phyloP scores from a whole-genome alignment of 2,888 invertebrate species.

The Ichneumoninae sp. region DNA sequence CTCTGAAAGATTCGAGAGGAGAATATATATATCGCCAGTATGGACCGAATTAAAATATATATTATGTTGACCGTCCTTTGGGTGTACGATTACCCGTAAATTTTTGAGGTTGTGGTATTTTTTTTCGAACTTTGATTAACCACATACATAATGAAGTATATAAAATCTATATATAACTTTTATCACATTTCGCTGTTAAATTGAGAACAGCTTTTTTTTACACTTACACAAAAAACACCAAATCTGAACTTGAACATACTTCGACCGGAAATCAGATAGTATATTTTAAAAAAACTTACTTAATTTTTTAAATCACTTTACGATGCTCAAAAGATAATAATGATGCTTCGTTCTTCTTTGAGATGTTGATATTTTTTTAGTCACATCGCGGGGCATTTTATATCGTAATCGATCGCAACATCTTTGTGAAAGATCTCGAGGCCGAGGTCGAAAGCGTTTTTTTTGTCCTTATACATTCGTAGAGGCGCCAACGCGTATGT shows the following conservation, averaged over 20 bases:
- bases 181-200: too few relatives aligned
- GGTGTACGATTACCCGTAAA: conserved; percentile 1
- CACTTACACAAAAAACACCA: too few relatives aligned
- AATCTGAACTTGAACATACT: too few relatives aligned
- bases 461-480: neutral
- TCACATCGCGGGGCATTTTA: neutral
- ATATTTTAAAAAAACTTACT: neutral
- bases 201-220: too few relatives aligned
- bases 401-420: neutral
- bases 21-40: neutral
- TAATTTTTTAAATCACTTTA: neutral
- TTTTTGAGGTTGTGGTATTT: neutral
- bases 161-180: too few relatives aligned
- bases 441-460: conserved; percentile 5
- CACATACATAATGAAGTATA: too few relatives aligned
- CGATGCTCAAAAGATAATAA: neutral
- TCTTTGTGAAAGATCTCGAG: neutral
- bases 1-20: neutral
- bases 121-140: conserved; percentile 6
- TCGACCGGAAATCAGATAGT: too few relatives aligned
- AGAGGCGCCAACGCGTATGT: neutral
- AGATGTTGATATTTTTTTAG: neutral
- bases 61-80: neutral
- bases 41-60: neutral
- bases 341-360: neutral